Percentiles rank a stretch among this genome's conserved stretches.
phyloP scores from a whole-genome alignment of 2,888 invertebrate genomes.

The Spodoptera littoralis region DNA sequence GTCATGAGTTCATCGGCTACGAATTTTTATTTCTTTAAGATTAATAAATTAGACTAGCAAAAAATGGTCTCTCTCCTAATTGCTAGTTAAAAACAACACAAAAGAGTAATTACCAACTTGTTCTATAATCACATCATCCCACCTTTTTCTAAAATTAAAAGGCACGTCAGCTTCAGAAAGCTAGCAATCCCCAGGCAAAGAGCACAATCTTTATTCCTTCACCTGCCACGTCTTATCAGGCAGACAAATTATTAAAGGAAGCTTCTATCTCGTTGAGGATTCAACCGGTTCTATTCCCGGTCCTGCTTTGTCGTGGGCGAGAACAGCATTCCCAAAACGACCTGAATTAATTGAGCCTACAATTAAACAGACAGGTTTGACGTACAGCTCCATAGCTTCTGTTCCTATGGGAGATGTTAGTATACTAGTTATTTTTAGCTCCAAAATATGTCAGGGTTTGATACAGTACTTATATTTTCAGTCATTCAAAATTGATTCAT shows the following conservation, averaged over 20 bases:
- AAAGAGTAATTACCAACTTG: not conserved
- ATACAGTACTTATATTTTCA: not conserved
- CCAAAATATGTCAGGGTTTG: not conserved
- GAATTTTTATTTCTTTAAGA: no score
- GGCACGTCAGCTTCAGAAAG: slow-evolving; percentile 4
- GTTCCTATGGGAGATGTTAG: slow-evolving; percentile 13
- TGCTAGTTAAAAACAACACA: no score
- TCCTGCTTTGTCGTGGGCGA: slow-evolving; percentile 68
- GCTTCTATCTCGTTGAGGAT: slow-evolving; percentile 47
- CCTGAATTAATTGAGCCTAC: slow-evolving; percentile 59
- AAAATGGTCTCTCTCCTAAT: no score
- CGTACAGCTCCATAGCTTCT: slow-evolving; percentile 33
- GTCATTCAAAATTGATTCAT: not conserved
- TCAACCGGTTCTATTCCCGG: slow-evolving; percentile 74
- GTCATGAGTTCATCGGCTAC: no score
- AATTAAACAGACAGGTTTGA: slow-evolving; percentile 57
- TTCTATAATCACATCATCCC: no score
- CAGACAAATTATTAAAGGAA: slow-evolving; percentile 51
- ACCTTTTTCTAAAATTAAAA: slow-evolving; percentile 2
- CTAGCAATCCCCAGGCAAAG: slow-evolving; percentile 8
- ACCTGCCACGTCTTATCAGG: slow-evolving; percentile 41
- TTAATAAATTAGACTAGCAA: no score
- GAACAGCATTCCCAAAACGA: slow-evolving; percentile 75
- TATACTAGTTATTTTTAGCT: slow-evolving; percentile 20
- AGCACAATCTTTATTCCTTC: slow-evolving; percentile 25